Evolutionary conservation across 2,797 vertebrate species (phyloP), one percentile per base, ranked within the genome.

Genomic region (Sternarchorhynchus goeldii): DNA sequence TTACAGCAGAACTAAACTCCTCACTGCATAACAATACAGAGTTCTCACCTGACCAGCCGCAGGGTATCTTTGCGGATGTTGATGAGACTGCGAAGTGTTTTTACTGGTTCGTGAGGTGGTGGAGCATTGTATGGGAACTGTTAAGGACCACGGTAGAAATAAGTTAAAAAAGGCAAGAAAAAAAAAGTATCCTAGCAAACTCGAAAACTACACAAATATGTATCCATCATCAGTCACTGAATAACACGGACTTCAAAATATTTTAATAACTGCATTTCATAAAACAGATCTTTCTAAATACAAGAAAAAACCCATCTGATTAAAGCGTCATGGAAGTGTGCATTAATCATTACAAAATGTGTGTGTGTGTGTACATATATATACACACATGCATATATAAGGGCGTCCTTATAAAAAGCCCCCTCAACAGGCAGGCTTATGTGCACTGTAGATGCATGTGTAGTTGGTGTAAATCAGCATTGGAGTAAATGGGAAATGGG

Each of bases 41-140:
- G 20, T 71, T 56, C 93, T 88, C 88, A 99, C 98, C 93, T 95
- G 86, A 98, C 96, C 0, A 99, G 94, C 74, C 98, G 94, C 82
- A 99, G 92, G 0, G 97, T 98, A 92, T 99, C 98, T 90, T 99
- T 99, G 16, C 98, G 96, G 89, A 99, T 97, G 88, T 98, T 99
- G 90, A 99, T 94, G 84, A 99, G 93, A 86, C 98, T 99, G 86
- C 97, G 93, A 85, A 99, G 91, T 0, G 96, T 99, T 93, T 98
- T 99, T 81, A 98, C 97, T 0, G 98, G 98, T 88, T 99, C 98
- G 81, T 99, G 97, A 88, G 97, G 96, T 55, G 97, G 96, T 73
- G 96, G 96, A 79, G 98, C 95, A 25, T 95, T 95, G 0, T 99
- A 99, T 3, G 97, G 97, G 87, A 99, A 99, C 98, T 99, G 89